These are phyloP conservation scores for Augiades crinisus DNA, from an alignment of 2,888 invertebrate species.

Conservation along the genomic window DNA sequence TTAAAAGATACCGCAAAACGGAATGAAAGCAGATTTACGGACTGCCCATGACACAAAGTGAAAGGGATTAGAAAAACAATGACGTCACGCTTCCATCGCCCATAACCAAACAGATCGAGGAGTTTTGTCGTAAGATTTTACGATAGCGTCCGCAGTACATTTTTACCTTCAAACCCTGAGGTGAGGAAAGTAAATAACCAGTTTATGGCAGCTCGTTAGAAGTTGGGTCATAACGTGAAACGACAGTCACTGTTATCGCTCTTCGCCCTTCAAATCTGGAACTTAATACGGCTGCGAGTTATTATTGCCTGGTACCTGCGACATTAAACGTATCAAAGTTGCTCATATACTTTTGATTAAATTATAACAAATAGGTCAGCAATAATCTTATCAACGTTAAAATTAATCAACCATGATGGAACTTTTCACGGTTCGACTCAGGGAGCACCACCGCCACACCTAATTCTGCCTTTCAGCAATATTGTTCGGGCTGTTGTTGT, in stretches of 20 bases:
- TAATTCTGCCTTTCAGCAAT: too few relatives aligned
- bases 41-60: neutral
- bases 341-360: conserved; percentile 6
- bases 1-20: neutral
- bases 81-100: conserved; percentile 2
- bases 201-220: conserved; percentile 75
- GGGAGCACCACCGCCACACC: too few relatives aligned
- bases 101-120: conserved; percentile 40
- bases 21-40: neutral
- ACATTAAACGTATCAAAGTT: conserved; percentile 1
- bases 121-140: conserved; percentile 61
- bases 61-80: conserved; percentile 27
- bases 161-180: conserved; percentile 49
- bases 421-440: too few relatives aligned
- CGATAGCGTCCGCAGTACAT: conserved; percentile 44
- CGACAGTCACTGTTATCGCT: conserved; percentile 61
- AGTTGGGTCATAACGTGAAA: conserved; percentile 70
- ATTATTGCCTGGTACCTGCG: conserved; percentile 56
- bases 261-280: conserved; percentile 61
- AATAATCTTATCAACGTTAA: too few relatives aligned
- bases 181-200: conserved; percentile 68
- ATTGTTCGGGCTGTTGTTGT: too few relatives aligned
- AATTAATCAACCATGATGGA: too few relatives aligned
- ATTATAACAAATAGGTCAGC: too few relatives aligned
- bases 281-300: conserved; percentile 59